Percentiles rank a stretch among this genome's conserved stretches.
These are phyloP conservation scores for Phycodurus eques DNA, from an alignment of 2,113 vertebrate genomes.

Conservation along the genomic window DNA sequence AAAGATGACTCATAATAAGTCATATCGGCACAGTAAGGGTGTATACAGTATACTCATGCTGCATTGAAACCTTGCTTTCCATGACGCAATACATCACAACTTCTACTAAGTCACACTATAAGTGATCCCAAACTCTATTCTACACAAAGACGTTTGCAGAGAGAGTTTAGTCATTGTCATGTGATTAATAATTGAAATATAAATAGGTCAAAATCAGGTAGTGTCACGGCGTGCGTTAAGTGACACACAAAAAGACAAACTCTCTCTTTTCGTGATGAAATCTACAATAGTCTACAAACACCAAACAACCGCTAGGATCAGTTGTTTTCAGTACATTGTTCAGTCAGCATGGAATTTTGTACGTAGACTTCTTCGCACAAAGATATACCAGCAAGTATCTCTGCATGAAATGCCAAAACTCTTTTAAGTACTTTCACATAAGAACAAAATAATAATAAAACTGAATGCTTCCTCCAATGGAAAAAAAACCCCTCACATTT, in stretches of 20 bases:
- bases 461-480: background rate
- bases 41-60: constrained; percentile 61
- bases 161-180: constrained; percentile 53
- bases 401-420: constrained; percentile 61
- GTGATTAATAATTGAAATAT: background rate
- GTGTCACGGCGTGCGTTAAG: background rate
- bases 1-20: constrained; percentile 37
- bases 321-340: constrained; percentile 58
- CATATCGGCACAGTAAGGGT: constrained; percentile 47
- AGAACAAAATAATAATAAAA: background rate
- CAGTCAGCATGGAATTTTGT: constrained; percentile 65
- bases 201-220: constrained; percentile 1
- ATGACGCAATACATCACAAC: constrained; percentile 49
- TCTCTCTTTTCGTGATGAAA: constrained; percentile 51
- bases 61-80: constrained; percentile 69
- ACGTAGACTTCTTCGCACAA: constrained; percentile 37
- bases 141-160: constrained; percentile 48
- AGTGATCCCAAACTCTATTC: constrained; percentile 37
- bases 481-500: background rate
- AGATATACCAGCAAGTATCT: constrained; percentile 56
- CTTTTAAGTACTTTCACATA: constrained; percentile 26
- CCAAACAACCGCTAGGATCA: constrained; percentile 25
- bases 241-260: constrained; percentile 36
- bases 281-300: constrained; percentile 6
- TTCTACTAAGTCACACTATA: constrained; percentile 36